Conservation (phyloP, 1,140 invertebrate species). For the Eumaeus atala region DNA sequence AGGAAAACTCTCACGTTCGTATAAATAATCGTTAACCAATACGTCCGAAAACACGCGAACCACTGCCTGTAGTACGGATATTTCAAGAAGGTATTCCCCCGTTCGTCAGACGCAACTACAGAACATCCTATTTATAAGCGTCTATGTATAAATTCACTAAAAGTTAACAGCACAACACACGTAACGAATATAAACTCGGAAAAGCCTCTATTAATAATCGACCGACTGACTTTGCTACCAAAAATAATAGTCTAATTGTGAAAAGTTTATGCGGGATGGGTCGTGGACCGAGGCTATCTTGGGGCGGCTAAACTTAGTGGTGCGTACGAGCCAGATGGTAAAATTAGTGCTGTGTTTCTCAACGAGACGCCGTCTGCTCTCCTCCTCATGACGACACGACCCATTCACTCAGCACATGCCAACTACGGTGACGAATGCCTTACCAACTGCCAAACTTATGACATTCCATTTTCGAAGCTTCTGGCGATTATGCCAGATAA, state of each 20-base stretch:
- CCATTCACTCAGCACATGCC: slow-evolving; percentile 62
- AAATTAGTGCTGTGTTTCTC: slow-evolving; percentile 65
- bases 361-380: slow-evolving; percentile 66
- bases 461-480: slow-evolving; percentile 58
- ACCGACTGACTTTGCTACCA: slow-evolving; percentile 74
- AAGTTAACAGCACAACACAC: slow-evolving; percentile 73
- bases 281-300: slow-evolving; percentile 74
- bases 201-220: slow-evolving; percentile 75
- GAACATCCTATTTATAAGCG: slow-evolving; percentile 74
- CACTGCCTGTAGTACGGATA: slow-evolving; percentile 67
- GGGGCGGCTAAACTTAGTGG: slow-evolving; percentile 75
- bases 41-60: slow-evolving; percentile 69
- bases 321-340: slow-evolving; percentile 70
- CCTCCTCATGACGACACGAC: slow-evolving; percentile 61
- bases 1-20: slow-evolving; percentile 19
- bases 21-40: slow-evolving; percentile 74
- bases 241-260: slow-evolving; percentile 77
- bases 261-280: slow-evolving; percentile 73
- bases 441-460: slow-evolving; percentile 67
- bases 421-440: slow-evolving; percentile 45
- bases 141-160: slow-evolving; percentile 75
- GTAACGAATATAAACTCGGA: slow-evolving; percentile 74
- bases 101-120: slow-evolving; percentile 70
- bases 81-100: slow-evolving; percentile 74
- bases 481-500: slow-evolving; percentile 30